These are phyloP conservation scores for Aselliscus stoliczkanus DNA, from an alignment of 2,797 vertebrate genomes.

Conservation along the genomic window DNA sequence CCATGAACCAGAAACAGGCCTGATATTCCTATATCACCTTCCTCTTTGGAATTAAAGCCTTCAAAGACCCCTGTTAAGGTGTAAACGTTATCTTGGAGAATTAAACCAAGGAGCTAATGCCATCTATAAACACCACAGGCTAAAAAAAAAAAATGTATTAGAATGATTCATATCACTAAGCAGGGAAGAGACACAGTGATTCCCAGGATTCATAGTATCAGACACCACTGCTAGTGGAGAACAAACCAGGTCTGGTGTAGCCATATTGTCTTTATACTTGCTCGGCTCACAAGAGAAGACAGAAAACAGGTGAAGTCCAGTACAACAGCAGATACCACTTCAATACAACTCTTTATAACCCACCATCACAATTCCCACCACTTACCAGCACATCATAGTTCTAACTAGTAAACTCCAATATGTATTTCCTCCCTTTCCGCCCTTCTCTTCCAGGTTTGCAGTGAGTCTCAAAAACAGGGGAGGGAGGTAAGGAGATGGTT, in stretches of 20 bases:
- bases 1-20: not conserved
- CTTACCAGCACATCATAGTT: not conserved
- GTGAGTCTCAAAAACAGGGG: not conserved
- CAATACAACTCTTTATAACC: not conserved
- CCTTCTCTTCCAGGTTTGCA: not conserved
- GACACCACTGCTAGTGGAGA: not conserved
- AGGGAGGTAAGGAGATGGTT: not conserved
- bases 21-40: not conserved
- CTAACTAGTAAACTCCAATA: not conserved
- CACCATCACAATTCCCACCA: not conserved
- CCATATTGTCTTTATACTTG: not conserved
- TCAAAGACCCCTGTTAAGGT: not conserved
- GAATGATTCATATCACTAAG: not conserved
- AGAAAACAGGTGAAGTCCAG: not conserved
- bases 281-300: not conserved
- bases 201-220: not conserved
- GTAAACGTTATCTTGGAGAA: not conserved
- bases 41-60: not conserved
- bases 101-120: not conserved
- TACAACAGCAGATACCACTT: not conserved
- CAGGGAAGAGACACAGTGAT: not conserved
- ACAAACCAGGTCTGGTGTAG: not conserved
- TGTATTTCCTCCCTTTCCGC: not conserved
- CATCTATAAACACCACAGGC: not conserved
- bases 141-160: not conserved